Evolutionary conservation across 2,888 invertebrate genomes (phyloP).

Genomic region (Tenthredo distinguenda): DNA sequence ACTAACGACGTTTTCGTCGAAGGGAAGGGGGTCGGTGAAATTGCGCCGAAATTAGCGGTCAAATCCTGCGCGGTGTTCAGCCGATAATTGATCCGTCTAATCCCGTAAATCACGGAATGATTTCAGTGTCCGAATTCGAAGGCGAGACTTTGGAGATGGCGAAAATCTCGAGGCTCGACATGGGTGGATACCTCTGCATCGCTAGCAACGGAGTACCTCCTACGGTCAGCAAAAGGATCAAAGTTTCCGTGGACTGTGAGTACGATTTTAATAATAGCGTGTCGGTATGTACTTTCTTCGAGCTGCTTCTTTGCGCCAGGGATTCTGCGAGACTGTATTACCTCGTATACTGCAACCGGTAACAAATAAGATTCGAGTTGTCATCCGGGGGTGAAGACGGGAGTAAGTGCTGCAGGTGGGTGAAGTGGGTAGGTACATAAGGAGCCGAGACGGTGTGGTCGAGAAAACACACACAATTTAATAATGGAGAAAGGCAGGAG

Average conservation of each 20-base stretch:
- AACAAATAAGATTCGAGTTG: slow-evolving; percentile 44
- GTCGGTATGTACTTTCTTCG: not conserved
- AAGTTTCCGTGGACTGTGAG: slow-evolving; percentile 97
- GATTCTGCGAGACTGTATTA: not conserved
- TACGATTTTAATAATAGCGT: slow-evolving; percentile 67
- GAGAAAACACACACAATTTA: slow-evolving; percentile 67
- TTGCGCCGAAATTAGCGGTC: slow-evolving; percentile 43
- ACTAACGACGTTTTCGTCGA: slow-evolving; percentile 24
- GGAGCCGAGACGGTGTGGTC: slow-evolving; percentile 53
- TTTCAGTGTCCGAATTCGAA: slow-evolving; percentile 90
- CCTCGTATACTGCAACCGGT: not conserved
- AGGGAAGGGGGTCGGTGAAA: not conserved
- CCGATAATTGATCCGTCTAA: slow-evolving; percentile 50
- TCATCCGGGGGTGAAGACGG: not conserved
- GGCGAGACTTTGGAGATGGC: slow-evolving; percentile 91
- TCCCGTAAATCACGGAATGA: slow-evolving; percentile 3
- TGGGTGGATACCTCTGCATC: slow-evolving; percentile 96
- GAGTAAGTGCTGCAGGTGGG: slow-evolving; percentile 32
- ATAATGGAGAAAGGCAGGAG: slow-evolving; percentile 68
- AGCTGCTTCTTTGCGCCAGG: not conserved
- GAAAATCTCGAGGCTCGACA: slow-evolving; percentile 91
- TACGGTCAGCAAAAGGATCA: slow-evolving; percentile 93
- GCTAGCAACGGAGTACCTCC: slow-evolving; percentile 93
- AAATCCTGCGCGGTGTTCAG: not conserved
- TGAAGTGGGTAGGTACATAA: slow-evolving; percentile 38